A percentile compares a stretch with the other conserved stretches of the same genome.
These are phyloP conservation scores for Desoria tigrina DNA, from an alignment of 2,888 invertebrate species.

Conservation along the genomic window DNA sequence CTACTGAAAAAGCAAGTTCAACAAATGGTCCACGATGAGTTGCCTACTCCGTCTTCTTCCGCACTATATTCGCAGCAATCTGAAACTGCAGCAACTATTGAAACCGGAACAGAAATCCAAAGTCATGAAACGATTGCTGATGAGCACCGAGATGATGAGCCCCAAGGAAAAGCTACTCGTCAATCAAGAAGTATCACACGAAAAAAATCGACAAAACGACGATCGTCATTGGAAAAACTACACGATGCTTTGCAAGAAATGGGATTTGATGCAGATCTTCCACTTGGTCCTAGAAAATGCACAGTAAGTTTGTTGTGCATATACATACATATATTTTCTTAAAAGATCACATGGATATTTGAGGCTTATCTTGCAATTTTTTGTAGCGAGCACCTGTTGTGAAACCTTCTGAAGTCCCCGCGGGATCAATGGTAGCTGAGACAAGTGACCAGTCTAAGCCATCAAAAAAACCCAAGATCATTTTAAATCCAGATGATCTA, in stretches of 20 bases:
- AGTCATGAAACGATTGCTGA: background rate
- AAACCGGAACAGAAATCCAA: background rate
- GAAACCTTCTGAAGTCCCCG: background rate
- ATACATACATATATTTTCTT: too few relatives aligned
- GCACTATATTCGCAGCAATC: background rate
- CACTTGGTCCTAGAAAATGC: conserved; percentile 47
- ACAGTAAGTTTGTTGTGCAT: conserved; percentile 37
- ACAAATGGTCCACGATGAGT: conserved; percentile 2
- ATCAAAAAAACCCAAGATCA: too few relatives aligned
- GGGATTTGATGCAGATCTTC: conserved; percentile 50
- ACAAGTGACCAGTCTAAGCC: background rate
- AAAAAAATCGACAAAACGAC: conserved; percentile 36
- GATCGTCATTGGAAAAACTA: conserved; percentile 51
- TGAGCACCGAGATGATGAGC: conserved; percentile 18
- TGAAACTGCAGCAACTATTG: background rate
- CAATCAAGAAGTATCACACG: conserved; percentile 28
- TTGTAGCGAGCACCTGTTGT: background rate
- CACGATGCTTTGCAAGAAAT: conserved; percentile 53
- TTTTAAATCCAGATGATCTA: too few relatives aligned
- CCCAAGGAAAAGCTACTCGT: conserved; percentile 15
- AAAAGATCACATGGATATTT: too few relatives aligned
- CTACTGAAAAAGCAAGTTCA: conserved; percentile 28
- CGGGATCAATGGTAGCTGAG: background rate
- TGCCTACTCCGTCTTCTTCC: too few relatives aligned
- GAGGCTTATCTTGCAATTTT: background rate